A percentile compares a stretch with the other conserved stretches of the same genome.
Conservation (phyloP, 2,797 vertebrate genomes). For the Squalus acanthias region DNA sequence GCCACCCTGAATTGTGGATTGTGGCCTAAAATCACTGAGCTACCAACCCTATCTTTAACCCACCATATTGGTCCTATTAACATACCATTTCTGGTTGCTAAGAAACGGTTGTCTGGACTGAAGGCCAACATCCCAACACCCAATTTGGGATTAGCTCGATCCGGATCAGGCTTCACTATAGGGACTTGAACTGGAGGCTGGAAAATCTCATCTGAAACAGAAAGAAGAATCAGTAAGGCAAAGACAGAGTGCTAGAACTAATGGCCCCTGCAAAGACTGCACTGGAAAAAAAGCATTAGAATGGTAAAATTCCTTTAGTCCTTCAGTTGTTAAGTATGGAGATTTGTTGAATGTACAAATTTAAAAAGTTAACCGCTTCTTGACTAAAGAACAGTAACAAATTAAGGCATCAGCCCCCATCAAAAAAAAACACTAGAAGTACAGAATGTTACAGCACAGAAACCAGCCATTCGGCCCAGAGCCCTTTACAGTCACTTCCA, state of each 20-base stretch:
- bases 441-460: no score
- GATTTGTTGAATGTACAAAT: not conserved
- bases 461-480: not conserved
- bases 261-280: not conserved
- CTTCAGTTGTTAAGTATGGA: not conserved
- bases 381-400: not conserved
- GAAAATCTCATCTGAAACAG: slow-evolving; percentile 70
- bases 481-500: not conserved
- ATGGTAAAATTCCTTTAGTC: not conserved
- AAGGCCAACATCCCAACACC: slow-evolving; percentile 81
- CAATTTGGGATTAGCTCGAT: slow-evolving; percentile 87
- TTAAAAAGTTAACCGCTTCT: not conserved
- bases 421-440: not conserved
- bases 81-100: slow-evolving; percentile 86
- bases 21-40: not conserved
- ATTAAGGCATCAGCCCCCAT: not conserved
- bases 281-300: not conserved
- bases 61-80: slow-evolving; percentile 29
- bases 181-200: slow-evolving; percentile 70
- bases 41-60: not conserved
- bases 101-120: slow-evolving; percentile 82
- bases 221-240: not conserved
- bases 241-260: not conserved
- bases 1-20: not conserved
- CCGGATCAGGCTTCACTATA: slow-evolving; percentile 72